Base-by-base conservation (phyloP, 2,888 invertebrate species). In the Rutpela maculata region DNA sequence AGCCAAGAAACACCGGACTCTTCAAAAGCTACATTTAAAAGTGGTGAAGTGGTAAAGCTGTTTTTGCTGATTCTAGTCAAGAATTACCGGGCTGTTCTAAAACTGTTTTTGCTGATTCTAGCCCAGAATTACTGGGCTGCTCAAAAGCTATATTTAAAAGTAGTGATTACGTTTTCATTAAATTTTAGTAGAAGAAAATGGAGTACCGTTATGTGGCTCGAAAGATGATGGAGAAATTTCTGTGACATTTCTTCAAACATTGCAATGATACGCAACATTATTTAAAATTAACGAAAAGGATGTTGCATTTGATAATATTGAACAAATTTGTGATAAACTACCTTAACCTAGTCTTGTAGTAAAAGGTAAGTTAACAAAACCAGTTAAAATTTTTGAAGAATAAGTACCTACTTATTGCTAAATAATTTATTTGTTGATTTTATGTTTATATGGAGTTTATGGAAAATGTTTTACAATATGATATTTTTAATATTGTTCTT, bases 321-420 rank as follows among this genome's bases (percentile, higher is more conserved):
- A 56, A 5, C 56, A 56, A 56, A 56, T 56, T 56, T 56, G 6
- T 56, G 56, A 56, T 7, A 56, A 56, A 56, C 18, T 56, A 56
- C 56, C 56, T 7, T 18, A 56, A 56, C 56, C 56, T 56, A 56
- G 56, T 56, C 10, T 56, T 9, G 6, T 56, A 0, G 1, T 56
- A 7, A 18, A 56, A 56, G 56, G 56, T 9, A 18, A 18, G 0
- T 56, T 56, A 18, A 56, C 18, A 10, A 18, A 56, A 18, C 56
- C 56, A 9, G 56, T 56, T 56, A 9, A 56, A 18, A 10, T 56
- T 9, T 56, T 56, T 56, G 56, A 56, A 56, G 6, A 56, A 56
- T 56, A 56, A 56, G n/a, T n/a, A n/a, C n/a, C n/a, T n/a, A n/a
- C n/a, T n/a, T n/a, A n/a, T n/a, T n/a, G n/a, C n/a, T n/a, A n/a